A percentile compares a stretch with the other conserved stretches of the same genome.
phyloP scores from a whole-genome alignment of 2,113 vertebrate species.

The Tapirus terrestris region DNA sequence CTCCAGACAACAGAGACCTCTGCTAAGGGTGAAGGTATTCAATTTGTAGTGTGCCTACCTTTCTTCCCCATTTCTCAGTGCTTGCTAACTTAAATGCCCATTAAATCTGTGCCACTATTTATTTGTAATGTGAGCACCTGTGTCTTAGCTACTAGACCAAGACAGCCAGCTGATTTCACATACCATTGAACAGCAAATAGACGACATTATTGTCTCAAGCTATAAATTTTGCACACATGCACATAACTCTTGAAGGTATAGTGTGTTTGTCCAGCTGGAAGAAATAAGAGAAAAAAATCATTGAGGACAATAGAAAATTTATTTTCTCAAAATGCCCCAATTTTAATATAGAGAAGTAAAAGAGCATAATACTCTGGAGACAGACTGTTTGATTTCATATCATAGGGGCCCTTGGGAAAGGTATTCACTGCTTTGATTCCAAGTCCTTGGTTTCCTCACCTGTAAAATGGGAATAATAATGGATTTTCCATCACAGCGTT shows the following conservation, averaged over 20 bases:
- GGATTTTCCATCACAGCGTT: background rate
- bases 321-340: background rate
- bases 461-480: background rate
- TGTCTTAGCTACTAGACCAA: background rate
- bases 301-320: background rate
- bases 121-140: background rate
- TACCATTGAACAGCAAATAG: slow-evolving; percentile 51
- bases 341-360: background rate
- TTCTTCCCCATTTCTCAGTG: background rate
- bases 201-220: background rate
- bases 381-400: background rate
- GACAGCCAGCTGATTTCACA: slow-evolving; percentile 31
- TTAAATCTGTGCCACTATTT: background rate
- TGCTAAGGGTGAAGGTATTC: background rate
- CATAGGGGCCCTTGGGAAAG: background rate
- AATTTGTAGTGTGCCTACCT: background rate
- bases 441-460: background rate
- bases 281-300: background rate
- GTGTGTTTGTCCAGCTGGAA: background rate
- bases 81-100: background rate
- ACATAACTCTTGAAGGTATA: background rate
- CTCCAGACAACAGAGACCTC: background rate
- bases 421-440: background rate
- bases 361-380: background rate
- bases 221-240: background rate